Percentiles rank a stretch among this genome's conserved stretches.
These are phyloP conservation scores for Morone chrysops DNA, from an alignment of 2,113 vertebrate genomes.

Conservation along the genomic window DNA sequence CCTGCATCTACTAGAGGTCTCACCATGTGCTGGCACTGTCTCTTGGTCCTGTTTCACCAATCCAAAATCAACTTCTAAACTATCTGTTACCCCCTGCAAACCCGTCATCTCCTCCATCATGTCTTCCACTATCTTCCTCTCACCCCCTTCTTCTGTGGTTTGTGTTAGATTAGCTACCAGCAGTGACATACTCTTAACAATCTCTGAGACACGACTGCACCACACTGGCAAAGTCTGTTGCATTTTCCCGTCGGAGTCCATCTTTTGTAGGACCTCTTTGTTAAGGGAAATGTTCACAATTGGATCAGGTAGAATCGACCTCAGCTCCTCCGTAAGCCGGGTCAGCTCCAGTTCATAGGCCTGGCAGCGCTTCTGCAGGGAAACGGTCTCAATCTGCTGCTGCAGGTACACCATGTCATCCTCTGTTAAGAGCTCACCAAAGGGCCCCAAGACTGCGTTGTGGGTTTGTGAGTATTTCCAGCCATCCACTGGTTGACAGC, in stretches of 20 bases:
- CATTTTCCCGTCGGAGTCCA: constrained; percentile 57
- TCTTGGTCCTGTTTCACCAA: constrained; percentile 1
- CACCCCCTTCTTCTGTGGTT: constrained; percentile 32
- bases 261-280: constrained; percentile 82
- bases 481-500: constrained; percentile 64
- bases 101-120: constrained; percentile 53
- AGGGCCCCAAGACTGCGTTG: constrained; percentile 92
- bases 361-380: constrained; percentile 87
- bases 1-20: constrained; percentile 50
- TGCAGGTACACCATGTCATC: constrained; percentile 90
- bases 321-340: constrained; percentile 87
- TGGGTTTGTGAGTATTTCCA: constrained; percentile 89
- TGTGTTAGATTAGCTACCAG: constrained; percentile 71
- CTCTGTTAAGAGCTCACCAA: constrained; percentile 93
- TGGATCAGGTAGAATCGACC: constrained; percentile 88
- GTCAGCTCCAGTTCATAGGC: constrained; percentile 89
- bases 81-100: constrained; percentile 29
- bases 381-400: constrained; percentile 88
- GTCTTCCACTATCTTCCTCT: constrained; percentile 33
- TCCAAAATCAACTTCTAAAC: constrained; percentile 18
- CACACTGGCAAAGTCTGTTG: constrained; percentile 85
- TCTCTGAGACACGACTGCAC: constrained; percentile 88
- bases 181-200: constrained; percentile 89
- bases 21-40: background rate
- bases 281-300: constrained; percentile 89